Base-by-base conservation (phyloP, 2,888 invertebrate species). In the Hartigia nigra region DNA sequence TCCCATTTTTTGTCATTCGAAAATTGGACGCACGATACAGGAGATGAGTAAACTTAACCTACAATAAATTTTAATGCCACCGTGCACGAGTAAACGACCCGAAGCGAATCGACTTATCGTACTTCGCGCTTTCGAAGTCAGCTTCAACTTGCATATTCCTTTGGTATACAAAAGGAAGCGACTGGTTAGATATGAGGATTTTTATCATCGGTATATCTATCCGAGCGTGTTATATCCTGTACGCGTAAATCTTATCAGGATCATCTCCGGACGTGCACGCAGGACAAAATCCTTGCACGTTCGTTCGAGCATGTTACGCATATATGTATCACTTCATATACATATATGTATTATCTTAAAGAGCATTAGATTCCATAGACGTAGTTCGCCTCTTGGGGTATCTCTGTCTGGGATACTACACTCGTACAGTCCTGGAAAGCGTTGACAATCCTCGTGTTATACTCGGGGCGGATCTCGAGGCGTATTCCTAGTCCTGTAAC, bases 371-470 rank as follows among this genome's bases (percentile, higher is more conserved):
- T 55, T 23, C 9, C 55, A 9, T 23, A 9, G 23, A 23, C 23
- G 1, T 23, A 5, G 23, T 2, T 23, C 39, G 23, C 1, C 55
- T 23, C 23, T 55, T 23, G 9, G 23, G 23, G 2, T 35, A 23
- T 23, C 23, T 55, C 14, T 23, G 55, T 55, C 23, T 55, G 5
- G 55, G 55, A 23, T 55, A 55, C 55, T 55, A 14, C 55, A 55
- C 55, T 55, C 23, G 23, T 23, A 9, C 23, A 55, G 23, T 55
- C 23, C 1, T 55, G 23, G 23, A 55, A 55, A 55, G 23, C 72
- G 34, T 72, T 72, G 72, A 72, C 72, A 72, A 72, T 72, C 72
- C 72, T 31, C 72, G 2, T 34, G 72, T 31, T 72, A 72, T 12
- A 32, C 72, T 31, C 72, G 32, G 32, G 5, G n/a, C 31, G 12